Base-by-base conservation (phyloP, 1,140 invertebrate species). In the Drosophila equinoxialis region DNA sequence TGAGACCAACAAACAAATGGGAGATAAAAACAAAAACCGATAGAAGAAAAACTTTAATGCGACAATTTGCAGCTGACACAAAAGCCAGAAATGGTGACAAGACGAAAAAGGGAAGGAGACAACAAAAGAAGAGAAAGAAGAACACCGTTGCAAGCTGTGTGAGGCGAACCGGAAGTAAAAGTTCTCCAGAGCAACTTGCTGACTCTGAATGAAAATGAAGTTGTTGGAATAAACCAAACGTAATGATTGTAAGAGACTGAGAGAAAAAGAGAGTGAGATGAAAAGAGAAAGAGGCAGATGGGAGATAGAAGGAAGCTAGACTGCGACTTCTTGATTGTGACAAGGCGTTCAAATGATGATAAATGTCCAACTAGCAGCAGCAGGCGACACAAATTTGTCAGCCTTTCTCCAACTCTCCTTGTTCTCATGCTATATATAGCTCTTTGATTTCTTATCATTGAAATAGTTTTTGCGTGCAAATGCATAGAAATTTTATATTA, bases 11-110 rank as follows among this genome's bases (percentile, higher is more conserved):
- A 79, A 74, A 65, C 67, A 62, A 42, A 65, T 35, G 51, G 55
- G 17, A 35, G 59, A 76, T 69, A 65, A 68, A 79, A 68, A 51
- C 45, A 51, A 51, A 51, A 51, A 17, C 45, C 45, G 45, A 51
- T 51, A 51, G 45, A 51, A 23, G 45, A 51, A 51, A 51, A 77
- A 74, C 68, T 77, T 77, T 77, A 77, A 77, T 84, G 81, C 70
- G 74, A 78, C 74, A 85, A 81, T 85, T 81, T 80, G 70, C 81
- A 80, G 81, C 69, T 76, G 72, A 33, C 76, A 70, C 75, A 77
- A 60, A 71, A 59, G 51, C 30, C 64, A n/a, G 48, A 55, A 26
- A 65, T 61, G 55, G 14, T 30, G 23, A 48, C 35, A 30, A 39
- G 33, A 17, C 0, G n/a, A 26, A 7, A 64, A 14, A 41, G 11